Base-by-base conservation (phyloP, 2,888 invertebrate species). In the Troides aeacus region DNA sequence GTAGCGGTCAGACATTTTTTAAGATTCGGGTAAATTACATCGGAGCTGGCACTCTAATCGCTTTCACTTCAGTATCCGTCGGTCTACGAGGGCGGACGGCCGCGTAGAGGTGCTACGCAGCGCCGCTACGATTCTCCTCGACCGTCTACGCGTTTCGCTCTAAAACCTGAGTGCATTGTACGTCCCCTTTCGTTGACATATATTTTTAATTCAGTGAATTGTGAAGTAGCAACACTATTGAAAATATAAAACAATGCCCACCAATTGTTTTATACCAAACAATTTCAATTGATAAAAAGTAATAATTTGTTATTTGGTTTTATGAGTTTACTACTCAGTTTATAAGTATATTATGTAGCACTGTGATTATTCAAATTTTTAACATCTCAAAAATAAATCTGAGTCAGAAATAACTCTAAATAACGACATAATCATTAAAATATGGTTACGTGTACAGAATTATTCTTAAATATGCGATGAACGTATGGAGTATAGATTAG, bases 71-170 rank as follows among this genome's bases (percentile, higher is more conserved):
- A 87, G 88, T 85, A 73, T 76, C 72, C 78, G 77, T 78, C 77
- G 74, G 74, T 75, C 74, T 72, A 70, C 72, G 77, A 76, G 72
- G 58, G 66, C 66, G 77, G 79, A 72, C 80, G 79, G 82, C 74
- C 83, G 82, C 82, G 82, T 79, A 73, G 76, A 58, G 46, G 18
- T 72, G 75, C 79, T 82, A 82, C 87, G 82, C 72, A 81, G 83
- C 79, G 78, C 77, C 80, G 77, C 81, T 56, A 66, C 60, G 53
- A 61, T 17, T 18, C 21, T 39, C 39, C 10, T 7, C 46, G 4
- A 57, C 21, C 65, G 65, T 66, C 30, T 65, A 56, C 59, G 57
- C 50, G 64, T n/a, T 61, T 56, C 60, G 24, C 17, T 64, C 21
- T 24, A 21, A 69, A 64, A 64, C 24, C 24, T 23, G 53, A 23